Base-by-base conservation (phyloP, 1,140 invertebrate species). In the Liolophura sinensis region DNA sequence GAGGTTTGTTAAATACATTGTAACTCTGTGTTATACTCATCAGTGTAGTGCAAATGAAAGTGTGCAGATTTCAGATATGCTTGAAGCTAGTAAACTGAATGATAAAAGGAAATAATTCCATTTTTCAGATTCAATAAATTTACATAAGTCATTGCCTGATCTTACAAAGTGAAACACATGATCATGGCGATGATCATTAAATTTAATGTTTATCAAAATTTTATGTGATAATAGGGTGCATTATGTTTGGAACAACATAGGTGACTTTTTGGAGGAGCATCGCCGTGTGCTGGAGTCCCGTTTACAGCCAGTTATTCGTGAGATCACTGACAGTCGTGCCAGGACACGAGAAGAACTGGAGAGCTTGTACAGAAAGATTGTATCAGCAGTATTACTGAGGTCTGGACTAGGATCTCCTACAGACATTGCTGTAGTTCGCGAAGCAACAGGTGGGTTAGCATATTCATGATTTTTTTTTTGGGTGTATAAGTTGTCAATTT, bases 381-480 rank as follows among this genome's bases (percentile, higher is more conserved):
- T 86, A 0, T 84, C 83, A 12, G 78, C 81, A 20, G 79, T 85
- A n/a, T 69, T 85, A 25, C 71, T 85, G 12, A 57, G 81, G 59
- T 85, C 84, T 68, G 84, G 84, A 48, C 73, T 85, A 15, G 84
- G 84, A 12, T 82, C 80, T 61, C 82, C 83, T n/a, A 85, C 84
- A 58, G 83, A 85, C 70, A 83, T 85, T 7, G 68, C 83, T 20
- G 85, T 88, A 65, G 81, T 88, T n/a, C 86, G 86, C 84, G 90
- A 88, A 77, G 80, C 84, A 16, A 85, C 84, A 72, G 83, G 83
- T 83, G 65, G 55, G 56, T 58, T 18, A 47, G 40, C 25, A 64
- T 20, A 51, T 4, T 24, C 22, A 24, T 6, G 50, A n/a, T n/a
- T n/a, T n/a, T n/a, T n/a, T n/a, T n/a, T n/a, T n/a, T n/a, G n/a